Evolutionary conservation across 2,113 vertebrate genomes (phyloP).

Genomic region (Cathartes aura): DNA sequence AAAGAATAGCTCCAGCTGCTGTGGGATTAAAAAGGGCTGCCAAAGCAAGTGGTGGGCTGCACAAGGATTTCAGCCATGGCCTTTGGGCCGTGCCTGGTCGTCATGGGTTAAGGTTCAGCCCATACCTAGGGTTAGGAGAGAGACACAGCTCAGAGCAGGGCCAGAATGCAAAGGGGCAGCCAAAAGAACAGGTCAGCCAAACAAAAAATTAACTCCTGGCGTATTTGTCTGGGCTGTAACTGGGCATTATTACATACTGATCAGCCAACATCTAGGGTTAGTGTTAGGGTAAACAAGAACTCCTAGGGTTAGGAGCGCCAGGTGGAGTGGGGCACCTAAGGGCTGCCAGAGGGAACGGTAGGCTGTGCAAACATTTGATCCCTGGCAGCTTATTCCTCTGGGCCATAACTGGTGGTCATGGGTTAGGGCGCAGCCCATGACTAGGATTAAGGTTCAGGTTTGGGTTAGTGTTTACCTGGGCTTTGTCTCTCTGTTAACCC

Average conservation of each 20-base stretch:
- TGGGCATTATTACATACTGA: neutral
- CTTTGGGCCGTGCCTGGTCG: neutral
- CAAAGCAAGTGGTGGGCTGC: neutral
- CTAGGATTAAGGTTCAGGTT: neutral
- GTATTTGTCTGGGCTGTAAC: neutral
- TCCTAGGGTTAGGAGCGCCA: neutral
- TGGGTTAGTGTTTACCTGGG: neutral
- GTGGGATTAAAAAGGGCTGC: neutral
- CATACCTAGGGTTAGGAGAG: neutral
- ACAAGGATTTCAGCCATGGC: neutral
- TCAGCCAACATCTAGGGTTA: neutral
- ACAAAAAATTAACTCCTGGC: neutral
- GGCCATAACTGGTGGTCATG: neutral
- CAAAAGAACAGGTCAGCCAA: neutral
- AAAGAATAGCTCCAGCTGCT: neutral
- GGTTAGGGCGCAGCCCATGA: neutral
- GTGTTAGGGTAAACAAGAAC: neutral
- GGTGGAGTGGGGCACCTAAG: neutral
- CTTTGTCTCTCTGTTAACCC: neutral
- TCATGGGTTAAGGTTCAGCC: neutral
- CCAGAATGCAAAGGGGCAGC: neutral
- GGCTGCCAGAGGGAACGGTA: neutral
- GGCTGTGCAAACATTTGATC: neutral
- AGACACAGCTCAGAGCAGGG: neutral
- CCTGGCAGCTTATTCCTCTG: neutral